A percentile compares a stretch with the other conserved stretches of the same genome.
Conservation (phyloP, 2,113 vertebrate species). For the Tachysurus vachellii region DNA sequence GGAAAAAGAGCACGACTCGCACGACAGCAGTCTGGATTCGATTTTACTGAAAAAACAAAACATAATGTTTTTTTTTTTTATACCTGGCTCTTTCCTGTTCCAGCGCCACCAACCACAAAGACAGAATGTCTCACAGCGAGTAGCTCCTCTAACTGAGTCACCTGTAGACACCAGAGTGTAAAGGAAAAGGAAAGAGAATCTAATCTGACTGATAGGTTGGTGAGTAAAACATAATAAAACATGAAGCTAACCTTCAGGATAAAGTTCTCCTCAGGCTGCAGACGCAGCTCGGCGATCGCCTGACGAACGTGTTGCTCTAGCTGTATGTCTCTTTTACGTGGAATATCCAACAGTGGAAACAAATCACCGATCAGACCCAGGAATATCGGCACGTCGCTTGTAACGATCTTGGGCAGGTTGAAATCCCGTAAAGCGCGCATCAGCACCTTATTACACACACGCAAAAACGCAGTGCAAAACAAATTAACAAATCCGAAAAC, state of each 20-base stretch:
- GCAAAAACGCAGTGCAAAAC: no score
- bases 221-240: not conserved
- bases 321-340: constrained; percentile 70
- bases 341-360: constrained; percentile 79
- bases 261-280: constrained; percentile 87
- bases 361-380: constrained; percentile 77
- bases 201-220: no score
- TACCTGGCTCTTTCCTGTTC: constrained; percentile 77
- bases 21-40: not conserved
- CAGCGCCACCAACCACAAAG: constrained; percentile 76
- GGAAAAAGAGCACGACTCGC: not conserved
- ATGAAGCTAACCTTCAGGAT: constrained; percentile 75
- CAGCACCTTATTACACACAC: constrained; percentile 64
- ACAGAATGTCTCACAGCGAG: constrained; percentile 73
- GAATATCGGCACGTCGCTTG: constrained; percentile 78
- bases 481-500: no score
- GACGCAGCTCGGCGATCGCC: constrained; percentile 75
- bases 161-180: constrained; percentile 52
- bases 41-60: not conserved
- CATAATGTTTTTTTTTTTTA: not conserved
- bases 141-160: constrained; percentile 76
- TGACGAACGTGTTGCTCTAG: constrained; percentile 80
- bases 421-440: constrained; percentile 82
- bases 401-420: constrained; percentile 79
- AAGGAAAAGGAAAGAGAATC: not conserved